These are phyloP conservation scores for Clinocottus analis DNA, from an alignment of 2,113 vertebrate species.

Conservation along the genomic window DNA sequence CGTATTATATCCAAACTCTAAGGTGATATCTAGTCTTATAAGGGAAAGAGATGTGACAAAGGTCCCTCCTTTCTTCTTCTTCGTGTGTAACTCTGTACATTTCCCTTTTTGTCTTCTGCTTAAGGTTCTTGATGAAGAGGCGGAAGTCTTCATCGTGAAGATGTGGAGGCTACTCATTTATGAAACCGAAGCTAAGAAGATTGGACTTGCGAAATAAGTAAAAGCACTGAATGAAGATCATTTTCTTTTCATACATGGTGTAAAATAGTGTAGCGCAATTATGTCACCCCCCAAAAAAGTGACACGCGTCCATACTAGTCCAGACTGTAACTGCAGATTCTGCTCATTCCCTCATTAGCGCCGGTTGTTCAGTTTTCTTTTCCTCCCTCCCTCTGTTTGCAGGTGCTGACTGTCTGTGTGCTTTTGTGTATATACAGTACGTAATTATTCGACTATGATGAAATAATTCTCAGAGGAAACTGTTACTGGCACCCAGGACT, in stretches of 20 bases:
- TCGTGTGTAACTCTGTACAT: neutral
- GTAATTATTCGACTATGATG: conserved; percentile 33
- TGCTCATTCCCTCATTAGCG: conserved; percentile 29
- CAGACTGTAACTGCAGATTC: conserved; percentile 38
- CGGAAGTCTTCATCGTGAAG: conserved; percentile 99
- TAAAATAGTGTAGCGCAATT: conserved; percentile 55
- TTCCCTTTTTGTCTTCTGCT: neutral
- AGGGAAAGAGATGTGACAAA: neutral
- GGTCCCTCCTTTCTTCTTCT: neutral
- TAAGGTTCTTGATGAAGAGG: conserved; percentile 99
- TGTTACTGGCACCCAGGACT: conserved; percentile 23
- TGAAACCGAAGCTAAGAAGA: conserved; percentile 99
- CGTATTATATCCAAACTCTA: too few species aligned
- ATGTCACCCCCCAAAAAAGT: conserved; percentile 30
- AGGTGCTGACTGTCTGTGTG: conserved; percentile 55
- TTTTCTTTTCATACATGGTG: conserved; percentile 26
- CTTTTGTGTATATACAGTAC: conserved; percentile 55
- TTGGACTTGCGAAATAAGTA: conserved; percentile 96
- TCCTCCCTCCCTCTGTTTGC: conserved; percentile 18
- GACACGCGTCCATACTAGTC: conserved; percentile 17
- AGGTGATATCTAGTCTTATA: too few species aligned
- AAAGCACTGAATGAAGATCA: conserved; percentile 46
- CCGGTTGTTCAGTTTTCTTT: conserved; percentile 21
- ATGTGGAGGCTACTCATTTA: conserved; percentile 99
- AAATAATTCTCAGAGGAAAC: conserved; percentile 18